phyloP scores from a whole-genome alignment of 2,797 vertebrate genomes.

The Alosa sapidissima region DNA sequence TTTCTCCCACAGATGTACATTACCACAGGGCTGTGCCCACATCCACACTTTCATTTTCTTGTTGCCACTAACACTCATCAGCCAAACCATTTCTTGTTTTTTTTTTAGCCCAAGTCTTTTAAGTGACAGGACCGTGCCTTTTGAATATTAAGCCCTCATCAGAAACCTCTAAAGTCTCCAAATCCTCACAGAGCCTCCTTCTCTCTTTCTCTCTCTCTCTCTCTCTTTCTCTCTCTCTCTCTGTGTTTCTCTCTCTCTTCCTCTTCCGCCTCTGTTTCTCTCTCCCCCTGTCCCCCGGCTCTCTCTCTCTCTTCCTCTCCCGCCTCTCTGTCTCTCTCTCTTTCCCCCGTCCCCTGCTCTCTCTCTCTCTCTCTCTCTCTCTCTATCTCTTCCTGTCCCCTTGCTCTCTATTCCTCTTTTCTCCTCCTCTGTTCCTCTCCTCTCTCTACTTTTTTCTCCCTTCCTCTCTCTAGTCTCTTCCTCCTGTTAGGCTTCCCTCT shows the following conservation, averaged over 20 bases:
- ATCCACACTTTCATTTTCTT: conserved; percentile 11
- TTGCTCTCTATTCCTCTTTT: not conserved
- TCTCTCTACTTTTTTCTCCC: not conserved
- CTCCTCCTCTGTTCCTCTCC: conserved; percentile 12
- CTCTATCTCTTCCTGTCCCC: not conserved
- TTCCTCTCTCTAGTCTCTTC: not conserved
- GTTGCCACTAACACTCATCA: conserved; percentile 20
- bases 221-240: not conserved
- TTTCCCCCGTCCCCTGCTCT: conserved; percentile 23
- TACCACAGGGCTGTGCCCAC: not conserved
- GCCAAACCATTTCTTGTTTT: not conserved
- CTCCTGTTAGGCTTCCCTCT: not conserved
- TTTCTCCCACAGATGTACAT: not conserved
- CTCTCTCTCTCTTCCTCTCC: not conserved
- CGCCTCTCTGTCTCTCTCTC: conserved; percentile 33
- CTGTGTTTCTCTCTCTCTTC: not conserved
- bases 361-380: conserved; percentile 10
- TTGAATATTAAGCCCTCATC: conserved; percentile 17
- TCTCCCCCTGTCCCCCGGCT: not conserved
- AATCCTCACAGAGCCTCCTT: not conserved
- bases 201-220: not conserved
- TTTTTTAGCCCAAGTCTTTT: conserved; percentile 15
- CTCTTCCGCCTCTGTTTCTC: not conserved
- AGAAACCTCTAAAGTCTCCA: conserved; percentile 5
- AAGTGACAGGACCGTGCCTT: not conserved